A percentile compares a stretch with the other conserved stretches of the same genome.
These are phyloP conservation scores for Notodonta ziczac DNA, from an alignment of 2,888 invertebrate species.

Conservation along the genomic window DNA sequence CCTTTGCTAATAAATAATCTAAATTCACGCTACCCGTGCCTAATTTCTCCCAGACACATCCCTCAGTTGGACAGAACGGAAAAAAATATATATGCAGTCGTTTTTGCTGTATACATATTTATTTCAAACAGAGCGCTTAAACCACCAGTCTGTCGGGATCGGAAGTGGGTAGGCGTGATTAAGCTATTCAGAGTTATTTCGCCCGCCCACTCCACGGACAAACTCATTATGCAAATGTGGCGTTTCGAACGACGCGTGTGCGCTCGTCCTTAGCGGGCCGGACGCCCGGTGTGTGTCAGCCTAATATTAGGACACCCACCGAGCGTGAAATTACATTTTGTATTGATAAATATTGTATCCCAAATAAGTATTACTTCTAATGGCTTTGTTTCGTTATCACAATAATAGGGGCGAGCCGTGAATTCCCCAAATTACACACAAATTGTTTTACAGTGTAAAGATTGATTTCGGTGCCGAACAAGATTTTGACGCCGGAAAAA, in stretches of 20 bases:
- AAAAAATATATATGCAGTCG: no score
- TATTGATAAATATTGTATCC: no score
- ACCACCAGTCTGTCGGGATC: not conserved
- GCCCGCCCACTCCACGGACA: not conserved
- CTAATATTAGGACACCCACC: not conserved
- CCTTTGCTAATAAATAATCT: no score
- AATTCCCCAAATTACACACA: no score
- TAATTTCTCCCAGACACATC: no score
- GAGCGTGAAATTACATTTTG: not conserved
- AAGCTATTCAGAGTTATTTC: not conserved
- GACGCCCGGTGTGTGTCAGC: not conserved
- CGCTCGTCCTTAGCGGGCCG: not conserved
- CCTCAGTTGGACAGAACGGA: no score
- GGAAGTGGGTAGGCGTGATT: not conserved
- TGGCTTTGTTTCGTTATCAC: not conserved
- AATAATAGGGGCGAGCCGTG: no score
- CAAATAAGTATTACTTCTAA: not conserved
- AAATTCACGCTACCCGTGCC: no score
- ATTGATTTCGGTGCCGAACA: no score
- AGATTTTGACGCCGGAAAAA: no score
- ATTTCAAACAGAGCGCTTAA: not conserved
- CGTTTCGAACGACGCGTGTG: not conserved
- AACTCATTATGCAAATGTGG: slow-evolving; percentile 2
- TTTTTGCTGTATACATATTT: not conserved
- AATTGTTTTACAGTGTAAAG: no score